These are phyloP conservation scores for Tragopan temminckii DNA, from an alignment of 2,797 vertebrate genomes.

Conservation along the genomic window DNA sequence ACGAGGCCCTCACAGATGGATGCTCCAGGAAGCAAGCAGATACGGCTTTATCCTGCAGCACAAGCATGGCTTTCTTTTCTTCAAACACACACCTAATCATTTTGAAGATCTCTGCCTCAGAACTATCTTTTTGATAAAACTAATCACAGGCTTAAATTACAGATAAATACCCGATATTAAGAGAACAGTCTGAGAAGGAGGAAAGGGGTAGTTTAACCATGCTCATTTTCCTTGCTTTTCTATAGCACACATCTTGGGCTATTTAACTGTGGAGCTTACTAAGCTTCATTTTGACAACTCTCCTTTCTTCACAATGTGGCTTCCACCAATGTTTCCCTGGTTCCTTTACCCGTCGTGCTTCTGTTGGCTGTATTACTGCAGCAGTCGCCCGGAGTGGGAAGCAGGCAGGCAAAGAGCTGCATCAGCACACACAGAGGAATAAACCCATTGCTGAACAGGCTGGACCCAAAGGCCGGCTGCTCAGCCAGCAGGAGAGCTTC, in stretches of 20 bases:
- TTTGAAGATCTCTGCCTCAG: slow-evolving; percentile 58
- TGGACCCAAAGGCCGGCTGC: slow-evolving; percentile 8
- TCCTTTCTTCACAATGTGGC: slow-evolving; percentile 16
- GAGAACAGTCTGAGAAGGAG: slow-evolving; percentile 39
- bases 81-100: slow-evolving; percentile 46
- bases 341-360: not conserved
- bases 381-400: not conserved
- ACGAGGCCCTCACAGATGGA: not conserved
- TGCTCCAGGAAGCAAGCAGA: slow-evolving; percentile 9
- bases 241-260: slow-evolving; percentile 37
- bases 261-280: slow-evolving; percentile 38
- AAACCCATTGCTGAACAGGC: not conserved
- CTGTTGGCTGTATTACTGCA: not conserved
- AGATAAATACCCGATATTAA: slow-evolving; percentile 64
- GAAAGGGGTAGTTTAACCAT: slow-evolving; percentile 17
- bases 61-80: slow-evolving; percentile 36
- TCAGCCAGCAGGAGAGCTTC: not conserved
- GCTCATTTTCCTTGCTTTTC: slow-evolving; percentile 55
- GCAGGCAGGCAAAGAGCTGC: not conserved
- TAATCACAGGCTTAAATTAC: slow-evolving; percentile 71
- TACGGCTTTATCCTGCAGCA: slow-evolving; percentile 3
- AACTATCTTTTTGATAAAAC: slow-evolving; percentile 70
- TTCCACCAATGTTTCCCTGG: slow-evolving; percentile 17
- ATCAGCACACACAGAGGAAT: slow-evolving; percentile 6
- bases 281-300: slow-evolving; percentile 48